A percentile compares a stretch with the other conserved stretches of the same genome.
Conservation (phyloP, 2,888 invertebrate genomes). For the Coleophora flavipennella region DNA sequence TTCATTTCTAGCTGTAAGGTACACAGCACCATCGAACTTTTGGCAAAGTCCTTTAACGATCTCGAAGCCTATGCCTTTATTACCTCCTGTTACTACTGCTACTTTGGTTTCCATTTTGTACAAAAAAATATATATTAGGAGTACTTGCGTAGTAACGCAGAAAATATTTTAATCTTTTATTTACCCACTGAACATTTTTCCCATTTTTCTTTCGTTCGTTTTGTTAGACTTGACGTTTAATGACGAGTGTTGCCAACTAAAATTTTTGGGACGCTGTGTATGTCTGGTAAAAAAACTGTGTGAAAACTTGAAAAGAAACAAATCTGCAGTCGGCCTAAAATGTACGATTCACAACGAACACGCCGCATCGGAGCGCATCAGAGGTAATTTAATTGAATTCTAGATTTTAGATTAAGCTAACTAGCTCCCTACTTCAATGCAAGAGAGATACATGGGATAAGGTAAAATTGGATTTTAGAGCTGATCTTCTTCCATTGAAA, state of each 20-base stretch:
- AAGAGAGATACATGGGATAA: no score
- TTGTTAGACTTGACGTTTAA: slow-evolving; percentile 10
- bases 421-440: no score
- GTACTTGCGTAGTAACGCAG: slow-evolving; percentile 37
- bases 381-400: no score
- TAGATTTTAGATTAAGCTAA: no score
- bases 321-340: no score
- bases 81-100: slow-evolving; percentile 62
- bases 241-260: neutral
- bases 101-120: slow-evolving; percentile 69
- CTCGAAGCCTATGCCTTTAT: slow-evolving; percentile 63
- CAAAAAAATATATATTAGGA: slow-evolving; percentile 42
- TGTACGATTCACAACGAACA: no score
- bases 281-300: no score
- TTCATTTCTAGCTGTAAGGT: slow-evolving; percentile 79
- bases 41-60: slow-evolving; percentile 74
- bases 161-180: slow-evolving; percentile 25
- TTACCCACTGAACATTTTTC: slow-evolving; percentile 15
- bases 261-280: no score
- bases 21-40: slow-evolving; percentile 80
- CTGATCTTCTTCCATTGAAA: no score
- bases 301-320: no score
- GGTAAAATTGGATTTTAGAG: no score
- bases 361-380: no score
- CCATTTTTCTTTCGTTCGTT: slow-evolving; percentile 20